Evolutionary conservation across 2,797 vertebrate genomes (phyloP), one percentile per base, ranked within the genome.

Genomic region (Rallus crepitans): DNA sequence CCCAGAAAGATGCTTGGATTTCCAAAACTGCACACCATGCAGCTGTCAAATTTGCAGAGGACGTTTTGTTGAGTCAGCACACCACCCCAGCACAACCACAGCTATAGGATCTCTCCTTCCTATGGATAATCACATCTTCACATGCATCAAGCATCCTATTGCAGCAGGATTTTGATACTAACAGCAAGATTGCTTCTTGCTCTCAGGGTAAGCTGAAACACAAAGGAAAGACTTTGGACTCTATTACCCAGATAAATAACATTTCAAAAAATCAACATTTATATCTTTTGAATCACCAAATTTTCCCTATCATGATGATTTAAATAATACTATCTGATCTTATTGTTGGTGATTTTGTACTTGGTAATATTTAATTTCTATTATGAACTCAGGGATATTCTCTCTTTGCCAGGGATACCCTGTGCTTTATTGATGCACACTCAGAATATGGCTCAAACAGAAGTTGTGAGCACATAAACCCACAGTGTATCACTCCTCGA

Each of bases 1-100:
- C 93, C 83, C 91, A 88, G 88, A 96, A 94, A 95, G 96, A 96
- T 95, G 89, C 89, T 78, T 61, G 95, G 94, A 91, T 97, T 97
- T 96, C 96, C 23, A 15, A 97, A 97, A 96, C 69, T 96, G 92
- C 90, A 92, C 78, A 72, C 68, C 42, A 52, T 1, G 86, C 96
- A 97, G 69, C 82, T 91, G 68, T 93, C 86, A 92, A 83, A 94
- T 60, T 87, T 4, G 1, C 55, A 82, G 89, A 47, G 89, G 52
- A 52, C 2, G 1, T 91, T 94, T 61, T 60, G 89, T 59, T 70
- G 93, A 97, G 85, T 97, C 97, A 96, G 94, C 95, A 82, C 70
- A 76, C 30, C 28, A 45, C 57, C 70, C 23, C 72, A 45, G 72
- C 84, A 77, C 0, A 57, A 90, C 87, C 79, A 65, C 76, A 71